Percentiles rank a stretch among this genome's conserved stretches.
phyloP scores from a whole-genome alignment of 2,888 invertebrate genomes.

The Scaptomyza tumidula region DNA sequence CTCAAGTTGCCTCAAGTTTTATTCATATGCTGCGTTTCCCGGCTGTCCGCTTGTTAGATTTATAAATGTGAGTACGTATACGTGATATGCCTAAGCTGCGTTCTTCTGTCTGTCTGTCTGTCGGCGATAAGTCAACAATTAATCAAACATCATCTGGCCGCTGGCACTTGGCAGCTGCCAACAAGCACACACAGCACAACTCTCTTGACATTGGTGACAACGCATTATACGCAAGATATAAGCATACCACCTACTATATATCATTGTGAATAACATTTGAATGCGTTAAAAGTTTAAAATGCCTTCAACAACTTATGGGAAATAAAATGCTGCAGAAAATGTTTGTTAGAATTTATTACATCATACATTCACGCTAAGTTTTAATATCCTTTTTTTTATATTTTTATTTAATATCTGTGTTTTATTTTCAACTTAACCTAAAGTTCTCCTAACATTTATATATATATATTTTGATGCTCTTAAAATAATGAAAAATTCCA shows the following conservation, averaged over 20 bases:
- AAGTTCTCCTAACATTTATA: background rate
- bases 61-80: conserved; percentile 63
- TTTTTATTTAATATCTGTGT: background rate
- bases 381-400: background rate
- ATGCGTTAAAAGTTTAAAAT: background rate
- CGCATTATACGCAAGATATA: conserved; percentile 14
- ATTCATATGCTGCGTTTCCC: conserved; percentile 41
- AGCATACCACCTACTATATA: conserved; percentile 33
- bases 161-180: conserved; percentile 55
- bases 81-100: conserved; percentile 46
- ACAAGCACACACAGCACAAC: conserved; percentile 15
- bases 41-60: conserved; percentile 32
- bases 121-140: conserved; percentile 82
- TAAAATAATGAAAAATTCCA: background rate
- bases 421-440: background rate
- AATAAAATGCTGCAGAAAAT: background rate
- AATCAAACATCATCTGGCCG: conserved; percentile 76
- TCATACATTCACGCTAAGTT: background rate
- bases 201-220: conserved; percentile 46
- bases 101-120: conserved; percentile 31
- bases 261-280: conserved; percentile 33
- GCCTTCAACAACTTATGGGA: background rate
- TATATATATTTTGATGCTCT: background rate
- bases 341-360: background rate
- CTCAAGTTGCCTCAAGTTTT: conserved; percentile 37